phyloP scores from a whole-genome alignment of 2,113 vertebrate species.

The Strix aluco region DNA sequence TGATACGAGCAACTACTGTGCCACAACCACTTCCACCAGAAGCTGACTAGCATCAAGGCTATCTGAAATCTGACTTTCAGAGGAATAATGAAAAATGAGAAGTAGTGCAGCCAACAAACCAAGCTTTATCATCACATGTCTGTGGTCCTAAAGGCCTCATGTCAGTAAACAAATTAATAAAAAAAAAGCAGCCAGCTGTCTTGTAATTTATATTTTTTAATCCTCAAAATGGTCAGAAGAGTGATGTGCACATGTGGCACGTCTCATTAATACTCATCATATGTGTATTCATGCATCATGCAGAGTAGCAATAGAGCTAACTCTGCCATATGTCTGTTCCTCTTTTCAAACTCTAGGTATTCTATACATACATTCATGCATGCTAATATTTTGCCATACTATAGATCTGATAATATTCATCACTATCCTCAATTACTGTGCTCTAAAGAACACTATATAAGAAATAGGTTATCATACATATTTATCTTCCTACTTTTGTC shows the following conservation, averaged over 20 bases:
- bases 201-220: neutral
- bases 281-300: conserved; percentile 15
- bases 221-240: conserved; percentile 39
- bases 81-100: neutral
- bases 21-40: neutral
- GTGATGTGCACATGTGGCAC: conserved; percentile 32
- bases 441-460: neutral
- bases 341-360: neutral
- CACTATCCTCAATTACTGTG: neutral
- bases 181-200: conserved; percentile 52
- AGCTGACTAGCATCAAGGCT: neutral
- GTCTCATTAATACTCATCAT: conserved; percentile 48
- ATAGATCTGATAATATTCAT: neutral
- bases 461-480: neutral
- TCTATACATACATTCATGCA: neutral
- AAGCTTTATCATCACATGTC: neutral
- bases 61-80: neutral
- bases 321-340: neutral
- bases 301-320: neutral
- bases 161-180: conserved; percentile 14
- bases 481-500: neutral
- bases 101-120: neutral
- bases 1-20: neutral
- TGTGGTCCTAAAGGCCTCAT: neutral
- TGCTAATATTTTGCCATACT: neutral